Evolutionary conservation across 1,140 invertebrate species (phyloP).

Genomic region (Drosophila baimaii): DNA sequence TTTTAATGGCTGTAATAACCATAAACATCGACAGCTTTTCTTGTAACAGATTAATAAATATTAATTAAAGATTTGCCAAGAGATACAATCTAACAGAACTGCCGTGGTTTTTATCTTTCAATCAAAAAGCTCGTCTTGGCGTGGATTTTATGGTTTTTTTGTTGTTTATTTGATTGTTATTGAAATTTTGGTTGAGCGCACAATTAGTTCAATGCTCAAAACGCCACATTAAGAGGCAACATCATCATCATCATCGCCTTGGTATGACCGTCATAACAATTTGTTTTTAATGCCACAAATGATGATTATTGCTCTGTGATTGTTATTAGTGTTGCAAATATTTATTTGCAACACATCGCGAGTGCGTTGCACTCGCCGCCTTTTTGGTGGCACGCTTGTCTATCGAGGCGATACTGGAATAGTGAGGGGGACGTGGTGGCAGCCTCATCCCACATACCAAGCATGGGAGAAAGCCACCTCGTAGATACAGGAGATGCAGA

Average conservation of each 20-base stretch:
- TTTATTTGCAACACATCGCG: slow-evolving; percentile 35
- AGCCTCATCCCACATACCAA: slow-evolving; percentile 7
- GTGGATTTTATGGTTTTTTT: slow-evolving; percentile 37
- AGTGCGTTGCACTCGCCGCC: slow-evolving; percentile 54
- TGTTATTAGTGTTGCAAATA: slow-evolving; percentile 54
- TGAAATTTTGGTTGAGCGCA: slow-evolving; percentile 72
- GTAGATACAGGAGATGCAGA: slow-evolving; percentile 2
- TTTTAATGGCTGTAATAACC: slow-evolving; percentile 10
- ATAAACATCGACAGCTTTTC: slow-evolving; percentile 13
- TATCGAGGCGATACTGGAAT: slow-evolving; percentile 58
- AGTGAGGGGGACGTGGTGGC: slow-evolving; percentile 6
- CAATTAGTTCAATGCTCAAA: slow-evolving; percentile 79
- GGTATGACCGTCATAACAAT: slow-evolving; percentile 66
- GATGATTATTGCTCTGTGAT: slow-evolving; percentile 45
- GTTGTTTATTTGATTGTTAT: slow-evolving; percentile 24
- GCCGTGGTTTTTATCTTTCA: slow-evolving; percentile 1
- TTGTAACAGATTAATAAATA: slow-evolving; percentile 20
- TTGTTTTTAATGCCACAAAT: slow-evolving; percentile 53
- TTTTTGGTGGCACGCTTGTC: slow-evolving; percentile 66
- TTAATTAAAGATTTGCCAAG: not conserved
- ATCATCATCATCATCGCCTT: slow-evolving; percentile 20
- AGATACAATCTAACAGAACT: slow-evolving; percentile 8
- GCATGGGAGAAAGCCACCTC: slow-evolving; percentile 63
- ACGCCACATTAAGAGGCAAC: slow-evolving; percentile 19
- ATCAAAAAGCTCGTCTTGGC: slow-evolving; percentile 8